Percentiles rank a stretch among this genome's conserved stretches.
Conservation (phyloP, 1,140 invertebrate species). For the Sogatella furcifera region DNA sequence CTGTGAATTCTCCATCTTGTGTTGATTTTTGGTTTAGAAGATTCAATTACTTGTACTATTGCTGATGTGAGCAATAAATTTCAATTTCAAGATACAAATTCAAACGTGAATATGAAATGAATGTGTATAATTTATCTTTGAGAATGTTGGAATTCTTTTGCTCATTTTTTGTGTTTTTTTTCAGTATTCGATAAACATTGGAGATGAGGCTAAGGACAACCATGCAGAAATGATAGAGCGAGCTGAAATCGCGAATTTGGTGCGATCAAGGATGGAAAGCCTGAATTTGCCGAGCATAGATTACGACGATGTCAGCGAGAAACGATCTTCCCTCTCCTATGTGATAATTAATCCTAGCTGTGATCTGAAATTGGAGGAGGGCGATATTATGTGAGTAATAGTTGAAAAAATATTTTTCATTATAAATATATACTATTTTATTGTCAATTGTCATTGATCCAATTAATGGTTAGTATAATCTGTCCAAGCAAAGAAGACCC, state of each 20-base stretch:
- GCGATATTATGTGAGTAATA: slow-evolving; percentile 80
- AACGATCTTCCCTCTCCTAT: slow-evolving; percentile 86
- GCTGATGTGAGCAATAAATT: too few species aligned
- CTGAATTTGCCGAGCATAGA: slow-evolving; percentile 78
- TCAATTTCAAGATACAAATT: too few species aligned
- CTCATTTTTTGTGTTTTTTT: slow-evolving; percentile 17
- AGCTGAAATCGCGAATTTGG: slow-evolving; percentile 89
- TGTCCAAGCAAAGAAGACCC: too few species aligned
- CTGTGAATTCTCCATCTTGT: too few species aligned
- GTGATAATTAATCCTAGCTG: slow-evolving; percentile 98
- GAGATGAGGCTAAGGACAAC: slow-evolving; percentile 73
- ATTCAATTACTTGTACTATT: too few species aligned
- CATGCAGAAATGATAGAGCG: slow-evolving; percentile 83
- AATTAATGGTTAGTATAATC: too few species aligned
- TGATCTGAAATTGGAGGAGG: slow-evolving; percentile 90
- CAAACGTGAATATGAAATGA: too few species aligned
- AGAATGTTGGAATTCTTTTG: too few species aligned
- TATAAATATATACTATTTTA: too few species aligned
- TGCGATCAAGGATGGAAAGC: slow-evolving; percentile 86
- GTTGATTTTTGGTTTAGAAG: too few species aligned
- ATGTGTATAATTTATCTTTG: too few species aligned
- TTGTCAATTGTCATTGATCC: too few species aligned
- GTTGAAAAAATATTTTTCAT: background rate
- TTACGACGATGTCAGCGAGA: slow-evolving; percentile 88
- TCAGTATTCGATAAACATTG: slow-evolving; percentile 69